Percentiles rank a stretch among this genome's conserved stretches.
Conservation (phyloP, 2,113 vertebrate genomes). For the Boulengeromyrus knoepffleri region DNA sequence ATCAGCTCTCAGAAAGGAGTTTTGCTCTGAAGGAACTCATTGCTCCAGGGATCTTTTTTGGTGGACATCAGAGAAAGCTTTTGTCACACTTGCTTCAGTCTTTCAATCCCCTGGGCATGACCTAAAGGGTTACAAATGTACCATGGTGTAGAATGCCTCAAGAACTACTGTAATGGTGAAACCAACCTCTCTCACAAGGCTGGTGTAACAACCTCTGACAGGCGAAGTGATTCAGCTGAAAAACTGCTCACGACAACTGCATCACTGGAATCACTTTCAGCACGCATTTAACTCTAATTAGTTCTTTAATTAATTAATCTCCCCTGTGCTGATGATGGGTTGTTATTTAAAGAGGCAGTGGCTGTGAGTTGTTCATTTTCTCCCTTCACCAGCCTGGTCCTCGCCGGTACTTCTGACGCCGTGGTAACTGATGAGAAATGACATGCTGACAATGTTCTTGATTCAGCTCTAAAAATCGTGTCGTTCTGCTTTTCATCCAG, state of each 20-base stretch:
- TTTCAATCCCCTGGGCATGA: neutral
- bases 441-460: neutral
- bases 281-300: neutral
- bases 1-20: constrained; percentile 29
- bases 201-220: neutral
- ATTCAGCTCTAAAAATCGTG: neutral
- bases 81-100: neutral
- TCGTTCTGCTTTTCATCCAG: neutral
- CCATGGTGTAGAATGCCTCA: neutral
- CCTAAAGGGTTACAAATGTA: neutral
- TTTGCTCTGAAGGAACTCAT: neutral
- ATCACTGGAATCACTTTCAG: neutral
- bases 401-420: neutral
- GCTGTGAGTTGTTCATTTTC: neutral
- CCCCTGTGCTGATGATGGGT: neutral
- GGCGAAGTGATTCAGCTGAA: neutral
- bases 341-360: neutral
- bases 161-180: neutral
- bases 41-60: neutral
- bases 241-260: neutral
- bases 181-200: neutral
- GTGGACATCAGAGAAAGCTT: neutral
- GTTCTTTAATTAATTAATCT: constrained; percentile 5
- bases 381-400: neutral
- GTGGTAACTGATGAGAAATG: neutral